These are phyloP conservation scores for Chanos chanos DNA, from an alignment of 2,797 vertebrate species.

Conservation along the genomic window DNA sequence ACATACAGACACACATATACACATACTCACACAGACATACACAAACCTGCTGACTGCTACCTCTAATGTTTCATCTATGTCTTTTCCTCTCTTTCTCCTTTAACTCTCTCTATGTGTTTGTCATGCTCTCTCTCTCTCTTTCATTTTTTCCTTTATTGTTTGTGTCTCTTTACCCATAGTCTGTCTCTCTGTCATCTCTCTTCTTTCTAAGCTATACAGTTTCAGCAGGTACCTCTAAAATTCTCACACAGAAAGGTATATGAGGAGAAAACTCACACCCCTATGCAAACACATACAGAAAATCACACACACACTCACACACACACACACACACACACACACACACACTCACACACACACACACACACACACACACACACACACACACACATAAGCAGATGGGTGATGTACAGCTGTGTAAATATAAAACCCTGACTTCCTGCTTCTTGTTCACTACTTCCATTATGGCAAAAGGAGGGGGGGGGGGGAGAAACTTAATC, in stretches of 20 bases:
- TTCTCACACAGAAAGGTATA: no score
- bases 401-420: conserved; percentile 67
- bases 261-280: no score
- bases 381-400: conserved; percentile 14
- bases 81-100: conserved; percentile 1
- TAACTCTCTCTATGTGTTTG: not conserved
- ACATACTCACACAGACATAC: no score
- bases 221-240: no score
- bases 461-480: conserved; percentile 55
- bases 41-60: not conserved
- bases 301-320: no score
- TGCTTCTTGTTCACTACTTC: conserved; percentile 56
- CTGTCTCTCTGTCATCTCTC: no score
- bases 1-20: conserved; percentile 5
- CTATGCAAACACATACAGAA: no score
- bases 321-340: no score
- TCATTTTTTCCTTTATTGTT: no score
- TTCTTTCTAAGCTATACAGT: no score
- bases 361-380: not conserved
- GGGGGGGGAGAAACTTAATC: conserved; percentile 64
- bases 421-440: conserved; percentile 68
- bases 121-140: not conserved
- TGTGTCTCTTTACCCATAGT: no score
- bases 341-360: conserved; percentile 3
- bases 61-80: not conserved